Evolutionary conservation across 2,113 vertebrate species (phyloP), one percentile per base, ranked within the genome.

Genomic region (Pseudopodoces humilis): DNA sequence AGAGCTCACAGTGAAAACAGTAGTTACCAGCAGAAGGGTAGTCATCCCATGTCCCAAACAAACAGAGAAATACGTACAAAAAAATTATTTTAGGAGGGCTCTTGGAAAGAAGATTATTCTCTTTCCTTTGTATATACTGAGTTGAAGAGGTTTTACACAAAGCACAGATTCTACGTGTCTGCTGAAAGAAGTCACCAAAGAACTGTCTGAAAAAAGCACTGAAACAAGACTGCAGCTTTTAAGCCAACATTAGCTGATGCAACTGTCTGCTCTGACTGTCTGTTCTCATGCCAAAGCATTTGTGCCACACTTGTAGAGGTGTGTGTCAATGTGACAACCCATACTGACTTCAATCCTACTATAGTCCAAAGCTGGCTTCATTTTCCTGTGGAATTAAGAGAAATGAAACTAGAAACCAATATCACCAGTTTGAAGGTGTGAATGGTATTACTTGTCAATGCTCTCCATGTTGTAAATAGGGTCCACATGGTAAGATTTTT

Each of bases 51-150:
- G 27, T 60, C 37, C 28, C 56, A 88, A 69, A 85, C 62, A 50
- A 94, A 86, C 27, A 18, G 49, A 27, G 31, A 94, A 94, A 90
- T n/a, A 70, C 3, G 24, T 41, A 60, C 49, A 2, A 74, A 44
- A 62, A 82, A 92, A 81, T 53, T 83, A 75, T 72, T 96, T 92
- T 50, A 75, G 63, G 23, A 83, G 55, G n/a, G 24, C n/a, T 90
- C 52, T 71, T 88, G 70, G 37, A 79, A 86, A 70, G 71, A 92
- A 62, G 31, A 82, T 25, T 69, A 50, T 92, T 85, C 86, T 79
- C 37, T 68, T 71, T 84, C 43, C 55, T 72, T 85, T 77, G 43
- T 90, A 24, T 89, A 63, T 23, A 86, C 44, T 50, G 49, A 90
- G 83, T 64, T 77, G 72, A 41, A 63, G 52, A 93, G 20, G 23